phyloP scores from a whole-genome alignment of 2,888 invertebrate species.

The Rhorus exstirpatorius region DNA sequence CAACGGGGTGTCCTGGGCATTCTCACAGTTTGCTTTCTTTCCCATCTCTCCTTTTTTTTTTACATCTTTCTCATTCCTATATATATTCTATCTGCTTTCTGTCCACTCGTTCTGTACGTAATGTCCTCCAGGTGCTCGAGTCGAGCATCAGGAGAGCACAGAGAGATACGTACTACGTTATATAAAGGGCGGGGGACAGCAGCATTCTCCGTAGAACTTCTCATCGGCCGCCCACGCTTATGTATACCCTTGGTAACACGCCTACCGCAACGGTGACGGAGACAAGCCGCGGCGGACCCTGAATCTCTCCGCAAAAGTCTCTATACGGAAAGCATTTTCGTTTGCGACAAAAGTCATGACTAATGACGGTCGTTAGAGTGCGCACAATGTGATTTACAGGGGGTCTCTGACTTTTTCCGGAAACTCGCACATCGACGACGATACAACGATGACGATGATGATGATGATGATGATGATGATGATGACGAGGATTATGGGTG shows the following conservation, averaged over 20 bases:
- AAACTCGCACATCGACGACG: constrained; percentile 8
- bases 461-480: constrained; percentile 57
- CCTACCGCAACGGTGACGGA: constrained; percentile 72
- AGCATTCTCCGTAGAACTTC: constrained; percentile 48
- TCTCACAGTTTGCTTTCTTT: constrained; percentile 56
- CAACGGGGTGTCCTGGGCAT: constrained; percentile 73
- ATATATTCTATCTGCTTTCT: constrained; percentile 39
- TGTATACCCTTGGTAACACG: constrained; percentile 62
- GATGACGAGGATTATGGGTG: constrained; percentile 53
- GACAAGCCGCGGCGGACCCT: background rate
- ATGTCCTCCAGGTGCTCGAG: constrained; percentile 78
- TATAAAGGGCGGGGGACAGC: too few relatives aligned
- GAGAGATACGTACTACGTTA: background rate
- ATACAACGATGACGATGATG: constrained; percentile 43
- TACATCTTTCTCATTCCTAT: constrained; percentile 13
- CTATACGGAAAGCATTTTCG: constrained; percentile 67
- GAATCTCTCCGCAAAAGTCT: constrained; percentile 24
- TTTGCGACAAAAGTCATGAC: constrained; percentile 79
- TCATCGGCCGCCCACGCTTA: constrained; percentile 74
- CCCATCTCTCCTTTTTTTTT: constrained; percentile 49
- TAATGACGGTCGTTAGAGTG: constrained; percentile 76
- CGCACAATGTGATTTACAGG: constrained; percentile 75
- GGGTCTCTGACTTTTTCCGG: constrained; percentile 50
- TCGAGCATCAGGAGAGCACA: constrained; percentile 53
- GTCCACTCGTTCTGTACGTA: constrained; percentile 71